Evolutionary conservation across 2,797 vertebrate species (phyloP).

Genomic region (Chiroxiphia lanceolata): DNA sequence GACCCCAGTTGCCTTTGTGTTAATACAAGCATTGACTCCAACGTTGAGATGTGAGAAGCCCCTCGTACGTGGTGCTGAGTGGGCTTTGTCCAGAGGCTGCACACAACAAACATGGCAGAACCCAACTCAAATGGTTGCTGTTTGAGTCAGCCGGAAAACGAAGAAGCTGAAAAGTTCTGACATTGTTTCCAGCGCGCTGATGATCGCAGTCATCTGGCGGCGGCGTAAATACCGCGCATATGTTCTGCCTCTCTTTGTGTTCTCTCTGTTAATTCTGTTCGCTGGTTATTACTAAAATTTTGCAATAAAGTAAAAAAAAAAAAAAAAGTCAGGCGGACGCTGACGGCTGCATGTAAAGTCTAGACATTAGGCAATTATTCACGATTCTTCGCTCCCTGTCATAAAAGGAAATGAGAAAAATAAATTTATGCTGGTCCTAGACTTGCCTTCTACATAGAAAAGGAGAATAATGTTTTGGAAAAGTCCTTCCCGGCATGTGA

Average conservation of each 20-base stretch:
- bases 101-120: not conserved
- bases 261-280: not conserved
- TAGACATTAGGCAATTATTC: slow-evolving; percentile 36
- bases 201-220: slow-evolving; percentile 25
- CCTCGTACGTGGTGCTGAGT: fast-evolving
- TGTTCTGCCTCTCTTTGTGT: slow-evolving; percentile 16
- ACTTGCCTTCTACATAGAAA: not conserved
- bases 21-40: not conserved
- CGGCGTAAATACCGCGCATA: not conserved
- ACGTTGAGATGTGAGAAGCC: not conserved
- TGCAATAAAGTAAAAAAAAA: slow-evolving; percentile 15
- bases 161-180: not conserved
- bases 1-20: not conserved
- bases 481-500: not conserved
- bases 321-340: not conserved
- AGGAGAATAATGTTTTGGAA: not conserved
- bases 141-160: not conserved
- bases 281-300: not conserved
- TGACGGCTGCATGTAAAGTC: slow-evolving; percentile 17
- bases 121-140: not conserved
- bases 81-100: not conserved
- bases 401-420: slow-evolving; percentile 20
- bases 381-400: not conserved
- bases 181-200: slow-evolving; percentile 29
- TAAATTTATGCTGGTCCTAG: not conserved